Percentiles rank a stretch among this genome's conserved stretches.
Evolutionary conservation across 1,140 invertebrate genomes (phyloP).

Genomic region (Dufourea novaeangliae): DNA sequence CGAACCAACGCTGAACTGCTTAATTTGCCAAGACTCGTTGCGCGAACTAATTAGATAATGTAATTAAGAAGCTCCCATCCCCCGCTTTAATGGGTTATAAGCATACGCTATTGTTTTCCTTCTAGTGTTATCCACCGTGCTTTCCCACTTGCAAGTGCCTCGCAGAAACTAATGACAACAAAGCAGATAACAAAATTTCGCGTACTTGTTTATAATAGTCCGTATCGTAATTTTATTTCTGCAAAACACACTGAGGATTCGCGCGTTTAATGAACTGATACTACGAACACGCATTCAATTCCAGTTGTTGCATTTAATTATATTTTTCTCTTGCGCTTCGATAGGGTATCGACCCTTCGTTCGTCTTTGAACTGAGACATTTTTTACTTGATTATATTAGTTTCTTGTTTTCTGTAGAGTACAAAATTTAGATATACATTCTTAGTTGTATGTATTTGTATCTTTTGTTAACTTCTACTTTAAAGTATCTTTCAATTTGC

Average conservation of each 20-base stretch:
- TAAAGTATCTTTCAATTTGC: not conserved
- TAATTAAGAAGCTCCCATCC: slow-evolving; percentile 53
- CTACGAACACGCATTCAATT: not conserved
- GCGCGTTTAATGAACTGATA: not conserved
- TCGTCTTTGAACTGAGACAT: not conserved
- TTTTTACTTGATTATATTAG: not conserved
- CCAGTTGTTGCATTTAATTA: not conserved
- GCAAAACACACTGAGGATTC: not conserved
- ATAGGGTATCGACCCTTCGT: not conserved
- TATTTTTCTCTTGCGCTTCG: not conserved
- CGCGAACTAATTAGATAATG: slow-evolving; percentile 62
- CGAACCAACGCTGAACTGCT: slow-evolving; percentile 21
- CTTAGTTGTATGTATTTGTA: not conserved
- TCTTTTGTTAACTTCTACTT: not conserved
- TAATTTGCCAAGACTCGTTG: slow-evolving; percentile 9
- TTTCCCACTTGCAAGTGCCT: slow-evolving; percentile 19
- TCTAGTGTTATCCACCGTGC: slow-evolving; percentile 13
- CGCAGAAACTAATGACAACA: not conserved
- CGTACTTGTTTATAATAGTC: not conserved
- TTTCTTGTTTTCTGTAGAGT: not conserved
- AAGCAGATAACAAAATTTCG: slow-evolving; percentile 5
- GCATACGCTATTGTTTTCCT: slow-evolving; percentile 18
- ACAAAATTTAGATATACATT: not conserved
- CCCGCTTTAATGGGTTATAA: slow-evolving; percentile 55
- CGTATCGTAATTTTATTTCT: not conserved